Base-by-base conservation (phyloP, 2,888 invertebrate species). In the Drosophila kuntzei region DNA sequence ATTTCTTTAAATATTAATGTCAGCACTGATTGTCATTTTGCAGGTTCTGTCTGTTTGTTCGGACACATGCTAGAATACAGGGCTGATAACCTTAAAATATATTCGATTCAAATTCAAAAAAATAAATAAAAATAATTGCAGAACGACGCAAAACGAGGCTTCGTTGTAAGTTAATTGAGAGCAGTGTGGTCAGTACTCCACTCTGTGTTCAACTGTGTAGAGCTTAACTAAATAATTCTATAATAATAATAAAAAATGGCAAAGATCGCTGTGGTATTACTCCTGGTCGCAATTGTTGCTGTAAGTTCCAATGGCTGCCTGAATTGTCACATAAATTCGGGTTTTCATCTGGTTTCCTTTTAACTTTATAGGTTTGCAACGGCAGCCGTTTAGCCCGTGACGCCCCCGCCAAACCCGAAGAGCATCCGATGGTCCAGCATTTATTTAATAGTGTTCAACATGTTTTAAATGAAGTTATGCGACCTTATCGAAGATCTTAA, bases 231-330 rank as follows among this genome's bases (percentile, higher is more conserved):
- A n/a, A 11, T 12, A n/a, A 11, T 25, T n/a, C n/a, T n/a, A n/a
- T n/a, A n/a, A n/a, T n/a, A n/a, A n/a, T n/a, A 22, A n/a, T n/a
- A 11, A 9, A 55, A 41, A 46, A 79, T 79, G 78, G 74, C 80
- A 27, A 79, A 79, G 43, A 39, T 80, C 50, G 80, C 74, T 53
- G 11, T 80, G 7, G 39, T 67, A 20, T 49, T 77, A 51, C 12
- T 77, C 9, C 55, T 79, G 1, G 41, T 73, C 43, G 74, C 74
- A n/a, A n/a, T 79, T 29, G 18, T 70, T 36, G 81, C 81, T 16
- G 80, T 78, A 73, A 80, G 78, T 77, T 12, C 0, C 25, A 25
- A 27, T 22, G 25, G 6, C 6, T 6, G 5, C 5, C 18, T 11
- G 39, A 18, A 9, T 9, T 3, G n/a, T 6, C 1, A 11, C 14